Conservation (phyloP, 2,888 invertebrate species). For the Chymomyza procnemis region DNA sequence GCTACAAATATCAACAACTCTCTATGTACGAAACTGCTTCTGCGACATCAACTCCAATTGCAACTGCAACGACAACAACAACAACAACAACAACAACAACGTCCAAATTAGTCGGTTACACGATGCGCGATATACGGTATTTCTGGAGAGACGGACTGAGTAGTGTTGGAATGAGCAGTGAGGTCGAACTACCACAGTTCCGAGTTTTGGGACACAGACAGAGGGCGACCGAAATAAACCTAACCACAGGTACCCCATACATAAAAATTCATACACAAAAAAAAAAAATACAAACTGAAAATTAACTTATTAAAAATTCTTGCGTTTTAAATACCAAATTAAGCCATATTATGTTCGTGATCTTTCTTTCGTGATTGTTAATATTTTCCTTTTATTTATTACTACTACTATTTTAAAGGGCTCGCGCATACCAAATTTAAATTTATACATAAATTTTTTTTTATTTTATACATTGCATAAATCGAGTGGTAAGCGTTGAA, state of each 20-base stretch:
- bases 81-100: conserved; percentile 37
- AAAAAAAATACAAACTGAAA: conserved; percentile 35
- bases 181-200: conserved; percentile 98
- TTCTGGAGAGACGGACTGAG: conserved; percentile 95
- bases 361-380: conserved; percentile 21
- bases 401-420: conserved; percentile 22
- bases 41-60: conserved; percentile 12
- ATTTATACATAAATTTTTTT: not conserved
- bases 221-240: conserved; percentile 94
- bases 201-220: conserved; percentile 97
- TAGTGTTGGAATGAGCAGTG: conserved; percentile 96
- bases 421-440: conserved; percentile 47
- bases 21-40: not conserved
- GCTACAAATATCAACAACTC: conserved; percentile 7
- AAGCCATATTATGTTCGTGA: conserved; percentile 33
- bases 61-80: conserved; percentile 22
- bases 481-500: conserved; percentile 68
- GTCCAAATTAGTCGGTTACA: conserved; percentile 89
- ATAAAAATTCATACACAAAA: conserved; percentile 60
- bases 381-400: conserved; percentile 4
- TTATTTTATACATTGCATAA: conserved; percentile 35
- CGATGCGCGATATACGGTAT: conserved; percentile 98
- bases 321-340: conserved; percentile 30
- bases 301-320: conserved; percentile 51
- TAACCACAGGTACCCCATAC: conserved; percentile 92